Evolutionary conservation across 2,113 vertebrate genomes (phyloP).

Genomic region (Drymodes brunneopygia): DNA sequence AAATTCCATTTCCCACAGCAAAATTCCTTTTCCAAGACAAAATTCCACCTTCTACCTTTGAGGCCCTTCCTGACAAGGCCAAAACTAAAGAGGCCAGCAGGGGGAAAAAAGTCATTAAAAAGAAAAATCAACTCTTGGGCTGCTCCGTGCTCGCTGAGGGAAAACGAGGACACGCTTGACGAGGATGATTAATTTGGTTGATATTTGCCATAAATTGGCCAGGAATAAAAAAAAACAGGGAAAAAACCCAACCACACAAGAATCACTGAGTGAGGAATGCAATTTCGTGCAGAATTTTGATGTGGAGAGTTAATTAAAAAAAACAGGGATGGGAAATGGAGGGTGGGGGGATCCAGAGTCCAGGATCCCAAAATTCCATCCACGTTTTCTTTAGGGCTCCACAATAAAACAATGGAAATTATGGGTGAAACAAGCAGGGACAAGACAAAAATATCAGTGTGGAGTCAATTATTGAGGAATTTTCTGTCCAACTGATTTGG

Average conservation of each 20-base stretch:
- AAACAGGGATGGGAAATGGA: no score
- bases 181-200: background rate
- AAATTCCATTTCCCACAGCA: no score
- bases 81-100: background rate
- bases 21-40: background rate
- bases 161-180: background rate
- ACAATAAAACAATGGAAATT: background rate
- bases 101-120: background rate
- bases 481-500: background rate
- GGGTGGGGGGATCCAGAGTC: background rate
- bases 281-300: background rate
- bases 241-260: background rate
- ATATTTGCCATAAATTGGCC: background rate
- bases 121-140: background rate
- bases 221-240: background rate
- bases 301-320: background rate
- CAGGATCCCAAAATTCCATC: background rate
- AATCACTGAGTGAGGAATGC: background rate
- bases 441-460: background rate
- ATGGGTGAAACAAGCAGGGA: background rate
- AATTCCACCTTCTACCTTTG: background rate
- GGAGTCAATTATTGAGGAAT: background rate
- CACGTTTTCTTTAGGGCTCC: accelerated
- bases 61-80: background rate
- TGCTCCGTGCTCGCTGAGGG: background rate